Evolutionary conservation across 1,140 invertebrate genomes (phyloP), one percentile per base, ranked within the genome.

Genomic region (Drosophila trapezifrons): DNA sequence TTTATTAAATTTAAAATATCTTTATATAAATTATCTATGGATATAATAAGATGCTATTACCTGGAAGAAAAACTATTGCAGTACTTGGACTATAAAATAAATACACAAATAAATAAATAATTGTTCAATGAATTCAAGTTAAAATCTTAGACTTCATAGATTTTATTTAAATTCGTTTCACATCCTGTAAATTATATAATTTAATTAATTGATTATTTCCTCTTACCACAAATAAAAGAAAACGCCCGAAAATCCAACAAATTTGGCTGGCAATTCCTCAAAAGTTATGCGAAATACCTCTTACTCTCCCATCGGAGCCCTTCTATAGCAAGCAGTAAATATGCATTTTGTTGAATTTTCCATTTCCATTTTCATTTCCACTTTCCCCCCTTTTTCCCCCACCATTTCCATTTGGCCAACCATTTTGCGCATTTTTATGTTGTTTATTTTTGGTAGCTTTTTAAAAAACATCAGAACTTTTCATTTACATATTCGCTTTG

Each of bases 401-500:
- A 42, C 42, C 76, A 76, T 83, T 87, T 87, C 69, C 81, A 73
- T 73, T 78, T 82, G 69, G 69, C 18, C 52, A 58, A 63, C 78
- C 54, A 85, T 85, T 86, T 86, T 82, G 60, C 60, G 58, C 64
- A 87, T 87, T 87, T 87, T 87, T 89, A 80, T 89, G 84, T 89
- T 87, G 83, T 87, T 87, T 87, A 87, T 89, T 85, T 87, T 87
- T 79, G 76, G 84, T 62, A 86, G 80, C 83, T 86, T 87, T 82
- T 82, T 76, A 89, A 89, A 84, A 87, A 87, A 87, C 79, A 87
- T 83, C 80, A 80, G 80, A 79, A 87, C 80, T 84, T 80, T 80
- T 63, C 84, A 87, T 87, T 87, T 87, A 80, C 85, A 87, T 87
- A 84, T 84, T 87, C 84, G 77, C 77, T 87, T 87, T 87, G 84